Evolutionary conservation across 2,797 vertebrate genomes (phyloP).

Genomic region (Sebastes oblongus): DNA sequence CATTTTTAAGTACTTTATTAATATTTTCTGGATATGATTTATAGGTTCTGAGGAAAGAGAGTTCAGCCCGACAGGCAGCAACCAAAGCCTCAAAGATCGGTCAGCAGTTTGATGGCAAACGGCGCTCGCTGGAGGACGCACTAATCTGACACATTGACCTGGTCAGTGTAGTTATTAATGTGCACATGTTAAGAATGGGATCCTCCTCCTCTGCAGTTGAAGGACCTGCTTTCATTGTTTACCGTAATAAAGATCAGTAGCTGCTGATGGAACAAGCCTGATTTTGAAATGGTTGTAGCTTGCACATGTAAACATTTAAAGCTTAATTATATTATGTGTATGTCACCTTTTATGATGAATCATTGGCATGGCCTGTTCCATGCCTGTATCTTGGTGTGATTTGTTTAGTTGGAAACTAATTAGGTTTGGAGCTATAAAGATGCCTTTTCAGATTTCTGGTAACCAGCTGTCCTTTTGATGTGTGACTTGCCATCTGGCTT

Average conservation of each 20-base stretch:
- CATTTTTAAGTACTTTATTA: not conserved
- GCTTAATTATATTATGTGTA: constrained; percentile 28
- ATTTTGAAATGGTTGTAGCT: constrained; percentile 12
- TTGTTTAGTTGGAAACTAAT: constrained; percentile 66
- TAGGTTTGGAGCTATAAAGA: constrained; percentile 55
- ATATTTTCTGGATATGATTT: not conserved
- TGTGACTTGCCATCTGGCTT: constrained; percentile 75
- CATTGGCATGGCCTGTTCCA: constrained; percentile 16
- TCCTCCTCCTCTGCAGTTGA: not conserved
- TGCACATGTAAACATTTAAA: constrained; percentile 25
- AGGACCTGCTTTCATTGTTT: not conserved
- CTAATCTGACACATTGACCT: constrained; percentile 12
- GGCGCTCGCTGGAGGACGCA: constrained; percentile 23
- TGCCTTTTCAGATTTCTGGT: constrained; percentile 59
- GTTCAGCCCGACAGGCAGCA: constrained; percentile 16
- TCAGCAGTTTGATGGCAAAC: constrained; percentile 33
- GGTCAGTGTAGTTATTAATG: not conserved
- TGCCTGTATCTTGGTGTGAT: constrained; percentile 23
- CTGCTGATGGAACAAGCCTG: not conserved
- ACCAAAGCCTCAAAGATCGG: constrained; percentile 54
- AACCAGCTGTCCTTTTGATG: constrained; percentile 75
- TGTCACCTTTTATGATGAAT: constrained; percentile 39
- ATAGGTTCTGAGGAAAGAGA: constrained; percentile 59
- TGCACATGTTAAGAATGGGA: not conserved
- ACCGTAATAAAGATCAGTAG: not conserved